Conservation (phyloP, 2,113 vertebrate genomes). For the Cyanoliseus patagonus region DNA sequence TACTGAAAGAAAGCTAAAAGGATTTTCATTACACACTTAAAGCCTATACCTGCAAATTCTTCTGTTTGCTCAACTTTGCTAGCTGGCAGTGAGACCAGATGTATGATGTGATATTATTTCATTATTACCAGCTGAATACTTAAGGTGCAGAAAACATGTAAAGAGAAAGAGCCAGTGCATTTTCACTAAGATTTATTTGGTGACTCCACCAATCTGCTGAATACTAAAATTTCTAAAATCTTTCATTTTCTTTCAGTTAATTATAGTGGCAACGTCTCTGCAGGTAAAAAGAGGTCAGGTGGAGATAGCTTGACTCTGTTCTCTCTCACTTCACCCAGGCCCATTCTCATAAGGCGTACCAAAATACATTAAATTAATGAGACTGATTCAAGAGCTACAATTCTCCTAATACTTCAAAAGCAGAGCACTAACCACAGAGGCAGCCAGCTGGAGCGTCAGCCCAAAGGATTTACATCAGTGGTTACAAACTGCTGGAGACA, state of each 20-base stretch:
- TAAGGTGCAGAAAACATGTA: neutral
- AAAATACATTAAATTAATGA: neutral
- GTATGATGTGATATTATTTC: neutral
- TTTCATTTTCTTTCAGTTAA: neutral
- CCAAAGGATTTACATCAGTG: neutral
- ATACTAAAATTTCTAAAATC: neutral
- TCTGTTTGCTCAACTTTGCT: neutral
- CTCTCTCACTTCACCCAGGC: neutral
- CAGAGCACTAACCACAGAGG: neutral
- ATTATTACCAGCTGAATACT: neutral
- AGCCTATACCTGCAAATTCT: neutral
- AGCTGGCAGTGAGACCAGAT: neutral
- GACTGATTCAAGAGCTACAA: neutral
- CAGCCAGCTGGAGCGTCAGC: neutral
- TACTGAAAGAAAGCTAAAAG: neutral
- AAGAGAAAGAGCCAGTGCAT: neutral
- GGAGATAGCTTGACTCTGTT: fast-evolving
- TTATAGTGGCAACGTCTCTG: neutral
- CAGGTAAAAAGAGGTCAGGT: neutral
- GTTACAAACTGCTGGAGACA: neutral
- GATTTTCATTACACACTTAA: neutral
- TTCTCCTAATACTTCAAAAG: neutral
- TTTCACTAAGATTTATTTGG: neutral
- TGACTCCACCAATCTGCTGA: neutral
- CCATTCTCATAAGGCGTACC: neutral